phyloP scores from a whole-genome alignment of 1,140 invertebrate species.

The Drosophila varians region DNA sequence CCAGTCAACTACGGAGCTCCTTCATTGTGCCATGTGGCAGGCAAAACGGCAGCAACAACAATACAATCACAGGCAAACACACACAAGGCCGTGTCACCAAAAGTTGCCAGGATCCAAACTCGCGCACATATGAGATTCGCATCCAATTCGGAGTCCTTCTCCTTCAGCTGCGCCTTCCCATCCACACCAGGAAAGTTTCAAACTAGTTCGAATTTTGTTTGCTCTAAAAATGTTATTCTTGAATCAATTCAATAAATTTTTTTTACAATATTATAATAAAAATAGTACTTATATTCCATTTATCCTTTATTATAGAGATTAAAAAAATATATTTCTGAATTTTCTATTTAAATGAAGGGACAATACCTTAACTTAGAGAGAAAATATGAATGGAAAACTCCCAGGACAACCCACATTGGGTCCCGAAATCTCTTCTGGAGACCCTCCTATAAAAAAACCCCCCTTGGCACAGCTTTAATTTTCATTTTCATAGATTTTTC shows the following conservation, averaged over 20 bases:
- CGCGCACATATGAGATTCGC: slow-evolving; percentile 19
- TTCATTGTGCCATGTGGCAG: slow-evolving; percentile 57
- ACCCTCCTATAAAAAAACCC: not conserved
- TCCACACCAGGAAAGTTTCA: not conserved
- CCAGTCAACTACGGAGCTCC: slow-evolving; percentile 36
- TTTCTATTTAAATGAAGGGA: too few relatives aligned
- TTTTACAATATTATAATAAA: too few relatives aligned
- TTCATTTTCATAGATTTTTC: slow-evolving; percentile 79
- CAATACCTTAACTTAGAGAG: too few relatives aligned
- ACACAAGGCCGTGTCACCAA: slow-evolving; percentile 61
- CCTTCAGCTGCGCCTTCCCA: slow-evolving; percentile 1
- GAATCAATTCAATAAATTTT: not conserved
- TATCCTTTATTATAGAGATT: too few relatives aligned
- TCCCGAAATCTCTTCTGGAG: slow-evolving; percentile 1
- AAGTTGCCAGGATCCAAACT: slow-evolving; percentile 35
- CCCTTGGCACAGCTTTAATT: slow-evolving; percentile 55
- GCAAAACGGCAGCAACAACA: slow-evolving; percentile 49
- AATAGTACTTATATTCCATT: too few relatives aligned
- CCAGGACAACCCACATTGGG: not conserved
- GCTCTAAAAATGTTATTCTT: not conserved
- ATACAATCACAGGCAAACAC: slow-evolving; percentile 17
- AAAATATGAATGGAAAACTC: not conserved
- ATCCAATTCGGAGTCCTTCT: slow-evolving; percentile 23
- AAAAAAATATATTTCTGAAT: too few relatives aligned
- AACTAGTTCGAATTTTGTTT: not conserved